Evolutionary conservation across 2,113 vertebrate genomes (phyloP), one percentile per base, ranked within the genome.

Genomic region (Marmota monax): DNA sequence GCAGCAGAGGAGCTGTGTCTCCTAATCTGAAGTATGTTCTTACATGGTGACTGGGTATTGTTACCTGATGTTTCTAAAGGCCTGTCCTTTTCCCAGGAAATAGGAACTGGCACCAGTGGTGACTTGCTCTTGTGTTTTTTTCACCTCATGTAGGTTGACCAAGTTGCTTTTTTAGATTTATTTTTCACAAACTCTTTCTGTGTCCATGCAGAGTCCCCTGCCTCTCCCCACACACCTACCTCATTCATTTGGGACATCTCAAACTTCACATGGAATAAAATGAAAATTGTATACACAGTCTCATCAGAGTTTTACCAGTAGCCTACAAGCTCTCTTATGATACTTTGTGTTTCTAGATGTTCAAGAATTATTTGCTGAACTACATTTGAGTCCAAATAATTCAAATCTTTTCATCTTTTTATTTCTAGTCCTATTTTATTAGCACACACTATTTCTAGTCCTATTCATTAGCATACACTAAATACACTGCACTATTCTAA

Each of bases 11-110:
- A 51, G 70, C 58, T 23, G 8, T 37, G 27, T 58, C 42, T 86
- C 61, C 58, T 42, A 32, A 42, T 65, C 58, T 58, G 80, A 90
- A 94, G 61, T 84, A 39, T 56, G 77, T 72, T 90, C 45, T 88
- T 72, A 92, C 61, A 53, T 12, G 48, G 48, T 65, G 67, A 56
- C 39, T n/a, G 84, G 58, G 23, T 20, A 22, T 84, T 88, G 45
- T 32, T 76, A 51, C 22, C 37, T 9, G 32, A 56, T 73, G 51
- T 79, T 85, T 76, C 78, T 29, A 73, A 90, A 78, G 39, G 12
- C 70, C 53, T 73, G 5, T 34, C 45, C 42, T 65, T 93, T 45
- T 83, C 61, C 67, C 56, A 84, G 53, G 79, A 25, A 39, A 25
- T 76, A 22, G 63, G 37, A 94, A 63, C 20, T 61, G 56, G 42